These are phyloP conservation scores for Callithrix jacchus DNA, from an alignment of 2,113 vertebrate genomes.

Conservation along the genomic window DNA sequence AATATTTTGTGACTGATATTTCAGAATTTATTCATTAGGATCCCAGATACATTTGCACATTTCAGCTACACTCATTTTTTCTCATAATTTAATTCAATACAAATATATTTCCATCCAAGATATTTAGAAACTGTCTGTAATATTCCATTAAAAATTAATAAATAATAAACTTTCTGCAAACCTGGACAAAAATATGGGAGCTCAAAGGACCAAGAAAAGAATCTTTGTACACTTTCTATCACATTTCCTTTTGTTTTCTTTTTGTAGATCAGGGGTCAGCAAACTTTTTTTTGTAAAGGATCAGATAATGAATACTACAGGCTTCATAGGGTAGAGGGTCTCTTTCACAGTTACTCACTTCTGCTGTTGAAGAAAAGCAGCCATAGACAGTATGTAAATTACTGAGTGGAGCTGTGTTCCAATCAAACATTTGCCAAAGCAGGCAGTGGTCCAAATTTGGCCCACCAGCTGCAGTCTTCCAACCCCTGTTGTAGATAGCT, in stretches of 20 bases:
- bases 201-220: background rate
- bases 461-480: background rate
- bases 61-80: background rate
- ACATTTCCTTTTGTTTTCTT: background rate
- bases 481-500: background rate
- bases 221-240: background rate
- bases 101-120: background rate
- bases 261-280: background rate
- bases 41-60: background rate
- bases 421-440: background rate
- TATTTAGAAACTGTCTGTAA: background rate
- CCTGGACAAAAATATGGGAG: background rate
- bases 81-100: background rate
- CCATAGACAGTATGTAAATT: background rate
- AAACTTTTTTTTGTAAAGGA: background rate
- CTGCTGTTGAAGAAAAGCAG: background rate
- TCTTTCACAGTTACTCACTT: background rate
- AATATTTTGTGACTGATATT: slow-evolving; percentile 21
- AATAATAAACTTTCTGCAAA: background rate
- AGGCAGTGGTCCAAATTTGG: background rate
- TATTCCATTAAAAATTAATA: background rate
- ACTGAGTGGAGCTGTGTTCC: background rate
- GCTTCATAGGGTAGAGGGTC: background rate
- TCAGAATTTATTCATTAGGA: background rate
- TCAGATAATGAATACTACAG: background rate